Conservation (phyloP, 2,113 vertebrate species). For the Leucosticte australis region DNA sequence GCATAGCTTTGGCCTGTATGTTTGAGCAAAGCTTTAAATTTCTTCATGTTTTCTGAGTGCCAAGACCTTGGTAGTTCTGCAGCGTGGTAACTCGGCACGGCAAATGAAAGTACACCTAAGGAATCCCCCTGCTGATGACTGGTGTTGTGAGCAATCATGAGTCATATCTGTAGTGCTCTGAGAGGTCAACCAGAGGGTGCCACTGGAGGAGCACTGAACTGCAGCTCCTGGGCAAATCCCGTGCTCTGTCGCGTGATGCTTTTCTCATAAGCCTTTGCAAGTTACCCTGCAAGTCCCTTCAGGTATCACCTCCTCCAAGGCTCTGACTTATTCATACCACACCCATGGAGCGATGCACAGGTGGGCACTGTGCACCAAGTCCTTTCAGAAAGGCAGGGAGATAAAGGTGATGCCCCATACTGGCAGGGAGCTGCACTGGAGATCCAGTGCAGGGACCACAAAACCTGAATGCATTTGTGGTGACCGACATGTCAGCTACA, state of each 20-base stretch:
- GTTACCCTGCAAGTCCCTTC: not conserved
- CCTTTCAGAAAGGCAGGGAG: not conserved
- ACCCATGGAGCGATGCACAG: not conserved
- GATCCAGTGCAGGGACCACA: not conserved
- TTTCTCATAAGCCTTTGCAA: not conserved
- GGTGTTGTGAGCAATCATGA: not conserved
- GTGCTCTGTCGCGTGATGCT: not conserved
- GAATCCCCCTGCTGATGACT: not conserved
- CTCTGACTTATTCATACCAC: not conserved
- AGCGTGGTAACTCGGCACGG: not conserved
- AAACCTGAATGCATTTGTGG: not conserved
- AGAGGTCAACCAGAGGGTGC: not conserved
- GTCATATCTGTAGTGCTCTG: not conserved
- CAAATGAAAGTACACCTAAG: not conserved
- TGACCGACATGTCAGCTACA: not conserved
- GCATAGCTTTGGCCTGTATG: not conserved
- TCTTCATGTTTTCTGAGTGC: not conserved
- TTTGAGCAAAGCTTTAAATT: not conserved
- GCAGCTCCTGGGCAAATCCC: not conserved
- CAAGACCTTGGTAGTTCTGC: not conserved
- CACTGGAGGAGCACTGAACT: not conserved
- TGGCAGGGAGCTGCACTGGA: not conserved
- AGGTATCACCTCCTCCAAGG: not conserved
- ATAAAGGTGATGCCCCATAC: not conserved
- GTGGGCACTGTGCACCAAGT: not conserved